A percentile compares a stretch with the other conserved stretches of the same genome.
Evolutionary conservation across 2,888 invertebrate genomes (phyloP).

Genomic region (Ochropleura leucogaster): DNA sequence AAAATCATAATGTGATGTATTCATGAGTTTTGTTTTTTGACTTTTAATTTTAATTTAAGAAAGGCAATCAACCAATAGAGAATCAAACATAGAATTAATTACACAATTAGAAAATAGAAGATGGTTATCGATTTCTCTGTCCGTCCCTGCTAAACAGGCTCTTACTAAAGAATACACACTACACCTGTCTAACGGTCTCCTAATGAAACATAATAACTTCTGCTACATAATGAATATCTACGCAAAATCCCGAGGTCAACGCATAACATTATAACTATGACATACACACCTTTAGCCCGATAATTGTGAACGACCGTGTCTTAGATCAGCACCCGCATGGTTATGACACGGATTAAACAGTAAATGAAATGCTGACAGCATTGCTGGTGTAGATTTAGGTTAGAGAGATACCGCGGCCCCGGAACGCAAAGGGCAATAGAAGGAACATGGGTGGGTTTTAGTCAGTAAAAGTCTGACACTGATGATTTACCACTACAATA

Average conservation of each 20-base stretch:
- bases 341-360: conserved; percentile 11
- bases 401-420: too few relatives aligned
- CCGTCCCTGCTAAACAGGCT: neutral
- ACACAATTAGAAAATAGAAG: neutral
- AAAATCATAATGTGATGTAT: neutral
- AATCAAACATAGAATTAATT: neutral
- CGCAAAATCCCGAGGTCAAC: conserved; percentile 52
- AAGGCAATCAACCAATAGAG: neutral
- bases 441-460: too few relatives aligned
- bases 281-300: conserved; percentile 50
- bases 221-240: conserved; percentile 35
- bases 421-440: too few relatives aligned
- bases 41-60: neutral
- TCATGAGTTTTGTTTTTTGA: neutral
- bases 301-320: conserved; percentile 56
- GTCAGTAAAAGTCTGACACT: too few relatives aligned
- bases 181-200: conserved; percentile 20
- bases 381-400: neutral
- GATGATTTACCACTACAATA: too few relatives aligned
- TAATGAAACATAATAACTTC: conserved; percentile 53
- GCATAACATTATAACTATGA: conserved; percentile 56
- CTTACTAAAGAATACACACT: conserved; percentile 14
- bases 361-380: conserved; percentile 25
- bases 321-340: conserved; percentile 40
- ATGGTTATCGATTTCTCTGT: neutral